A percentile compares a stretch with the other conserved stretches of the same genome.
Conservation (phyloP, 1,140 invertebrate genomes). For the Ruditapes philippinarum region DNA sequence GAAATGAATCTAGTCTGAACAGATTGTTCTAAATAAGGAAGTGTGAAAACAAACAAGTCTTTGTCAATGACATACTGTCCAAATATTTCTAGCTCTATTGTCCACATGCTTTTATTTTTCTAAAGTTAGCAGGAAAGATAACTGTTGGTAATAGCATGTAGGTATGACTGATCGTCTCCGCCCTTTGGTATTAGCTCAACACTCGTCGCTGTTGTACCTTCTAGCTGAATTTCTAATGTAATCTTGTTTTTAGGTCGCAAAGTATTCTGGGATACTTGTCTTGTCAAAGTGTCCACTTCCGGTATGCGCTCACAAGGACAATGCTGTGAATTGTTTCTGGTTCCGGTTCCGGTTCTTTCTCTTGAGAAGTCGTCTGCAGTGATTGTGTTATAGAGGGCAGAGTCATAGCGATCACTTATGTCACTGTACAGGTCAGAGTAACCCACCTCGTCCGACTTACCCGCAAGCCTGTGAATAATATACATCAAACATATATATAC, state of each 20-base stretch:
- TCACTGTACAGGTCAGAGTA: not conserved
- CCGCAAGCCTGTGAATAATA: too few species aligned
- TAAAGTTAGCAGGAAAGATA: too few species aligned
- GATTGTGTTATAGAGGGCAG: not conserved
- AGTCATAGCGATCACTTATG: not conserved
- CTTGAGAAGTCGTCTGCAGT: not conserved
- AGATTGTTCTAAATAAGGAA: too few species aligned
- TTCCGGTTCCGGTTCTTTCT: too few species aligned
- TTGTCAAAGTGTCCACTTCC: not conserved
- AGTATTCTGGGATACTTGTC: not conserved
- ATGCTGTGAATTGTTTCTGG: not conserved
- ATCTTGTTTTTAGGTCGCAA: not conserved
- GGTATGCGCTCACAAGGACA: not conserved
- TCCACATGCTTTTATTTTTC: too few species aligned
- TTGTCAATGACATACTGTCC: too few species aligned
- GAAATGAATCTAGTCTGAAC: too few species aligned
- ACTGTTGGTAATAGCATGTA: not conserved
- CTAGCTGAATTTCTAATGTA: not conserved
- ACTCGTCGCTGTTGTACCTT: not conserved
- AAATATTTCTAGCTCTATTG: too few species aligned
- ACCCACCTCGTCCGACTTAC: too few species aligned
- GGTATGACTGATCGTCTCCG: not conserved
- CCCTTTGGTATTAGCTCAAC: not conserved
- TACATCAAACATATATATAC: too few species aligned
- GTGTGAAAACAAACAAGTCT: too few species aligned